Conservation (phyloP, 2,797 vertebrate genomes). For the Lepidocolaptes lacrymiger region DNA sequence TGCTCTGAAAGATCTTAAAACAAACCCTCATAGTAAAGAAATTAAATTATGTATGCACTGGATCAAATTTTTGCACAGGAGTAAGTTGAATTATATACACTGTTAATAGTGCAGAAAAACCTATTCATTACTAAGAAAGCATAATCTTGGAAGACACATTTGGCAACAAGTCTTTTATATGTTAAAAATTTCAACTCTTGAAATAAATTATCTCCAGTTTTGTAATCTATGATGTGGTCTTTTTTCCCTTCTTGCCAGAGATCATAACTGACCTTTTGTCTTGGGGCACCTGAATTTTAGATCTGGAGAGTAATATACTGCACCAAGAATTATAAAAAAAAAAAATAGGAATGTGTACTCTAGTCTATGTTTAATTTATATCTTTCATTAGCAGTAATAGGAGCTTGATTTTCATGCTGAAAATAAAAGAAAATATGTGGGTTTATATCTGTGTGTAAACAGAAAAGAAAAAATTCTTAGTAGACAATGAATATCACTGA, state of each 20-base stretch:
- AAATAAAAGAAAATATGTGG: background rate
- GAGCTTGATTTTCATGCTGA: background rate
- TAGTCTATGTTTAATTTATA: background rate
- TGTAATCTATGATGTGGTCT: background rate
- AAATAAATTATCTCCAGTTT: background rate
- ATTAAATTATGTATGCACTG: background rate
- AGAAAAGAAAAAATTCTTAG: background rate
- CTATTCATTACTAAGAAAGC: background rate
- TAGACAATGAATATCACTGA: background rate
- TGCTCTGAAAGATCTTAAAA: background rate
- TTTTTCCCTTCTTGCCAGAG: background rate
- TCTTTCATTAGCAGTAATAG: background rate
- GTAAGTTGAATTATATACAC: background rate
- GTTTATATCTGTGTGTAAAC: background rate
- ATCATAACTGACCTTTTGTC: background rate
- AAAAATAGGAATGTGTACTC: background rate
- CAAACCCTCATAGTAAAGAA: background rate
- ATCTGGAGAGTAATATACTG: background rate
- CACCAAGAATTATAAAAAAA: background rate
- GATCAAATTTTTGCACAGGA: background rate
- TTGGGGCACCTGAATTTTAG: background rate
- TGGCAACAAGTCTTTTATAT: background rate
- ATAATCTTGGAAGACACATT: background rate
- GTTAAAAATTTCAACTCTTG: background rate
- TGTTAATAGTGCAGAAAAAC: background rate